Evolutionary conservation across 2,113 vertebrate species (phyloP), one percentile per base, ranked within the genome.

Genomic region (Sorex araneus): DNA sequence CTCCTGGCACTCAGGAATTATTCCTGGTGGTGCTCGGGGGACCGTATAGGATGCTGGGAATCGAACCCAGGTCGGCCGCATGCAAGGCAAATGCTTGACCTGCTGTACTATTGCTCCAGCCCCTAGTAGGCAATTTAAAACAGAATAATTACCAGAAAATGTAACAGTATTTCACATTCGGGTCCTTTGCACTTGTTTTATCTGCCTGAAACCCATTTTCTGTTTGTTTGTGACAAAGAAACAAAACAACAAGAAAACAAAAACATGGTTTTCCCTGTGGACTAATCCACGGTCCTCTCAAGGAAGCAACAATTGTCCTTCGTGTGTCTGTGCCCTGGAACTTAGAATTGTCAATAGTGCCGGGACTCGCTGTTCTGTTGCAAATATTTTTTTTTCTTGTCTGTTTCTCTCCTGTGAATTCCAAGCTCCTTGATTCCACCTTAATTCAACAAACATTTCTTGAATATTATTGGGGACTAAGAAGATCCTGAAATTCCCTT

Each of bases 201-300:
- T 79, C 19, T 67, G 7, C 50, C 43, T 81, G n/a, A 43, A 85
- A 71, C 27, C 2, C 9, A 13, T 30, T 87, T 92, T 66, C 83
- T 79, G 32, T 73, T 94, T 90, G 12, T 76, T 76, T 89, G 47
- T 79, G 85, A 67, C 27, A 74, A 54, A 91, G 47, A 60, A 60
- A 23, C 57, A 60, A 19, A 60, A 60, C 19, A 60, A 21, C 57
- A 60, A 4, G 21, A 60, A 60, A 60, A 19, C 57, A 60, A 60
- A 60, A 60, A 60, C 18, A n/a, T 21, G 28, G 7, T 27, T 34
- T 93, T 3, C 0, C 45, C 15, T 19, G 27, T 43, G 66, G 81
- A 67, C 60, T 30, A n/a, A 54, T 80, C 43, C 13, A 32, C 76
- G 25, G 74, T 47, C 23, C 40, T 43, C 45, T n/a, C 32, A 30